These are phyloP conservation scores for Rhagoletis pomonella DNA, from an alignment of 1,140 invertebrate genomes.

Conservation along the genomic window DNA sequence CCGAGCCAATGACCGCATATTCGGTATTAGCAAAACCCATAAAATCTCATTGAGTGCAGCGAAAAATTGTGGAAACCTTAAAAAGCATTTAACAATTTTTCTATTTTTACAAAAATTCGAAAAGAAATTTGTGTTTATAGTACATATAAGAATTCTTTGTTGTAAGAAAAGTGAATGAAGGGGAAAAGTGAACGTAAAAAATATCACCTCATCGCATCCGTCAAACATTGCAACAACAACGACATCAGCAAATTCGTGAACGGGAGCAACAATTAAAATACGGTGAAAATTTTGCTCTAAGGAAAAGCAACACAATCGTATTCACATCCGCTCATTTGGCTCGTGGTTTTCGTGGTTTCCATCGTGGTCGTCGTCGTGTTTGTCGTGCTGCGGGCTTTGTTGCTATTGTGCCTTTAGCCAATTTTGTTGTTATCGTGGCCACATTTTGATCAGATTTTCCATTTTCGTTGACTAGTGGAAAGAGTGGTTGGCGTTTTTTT, in stretches of 20 bases:
- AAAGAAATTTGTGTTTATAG: slow-evolving; percentile 28
- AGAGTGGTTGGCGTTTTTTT: slow-evolving; percentile 13
- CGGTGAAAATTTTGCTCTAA: slow-evolving; percentile 13
- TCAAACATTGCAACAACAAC: slow-evolving; percentile 42
- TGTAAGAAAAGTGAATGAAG: slow-evolving; percentile 4
- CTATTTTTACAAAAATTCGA: slow-evolving; percentile 28
- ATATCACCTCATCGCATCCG: slow-evolving; percentile 45
- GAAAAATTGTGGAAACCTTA: slow-evolving; percentile 1
- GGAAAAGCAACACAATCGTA: slow-evolving; percentile 4
- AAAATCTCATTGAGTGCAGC: neutral
- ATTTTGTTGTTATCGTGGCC: slow-evolving; percentile 29
- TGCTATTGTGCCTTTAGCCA: neutral
- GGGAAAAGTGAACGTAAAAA: slow-evolving; percentile 36
- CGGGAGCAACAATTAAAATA: slow-evolving; percentile 43
- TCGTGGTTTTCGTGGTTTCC: slow-evolving; percentile 32
- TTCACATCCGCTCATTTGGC: slow-evolving; percentile 23
- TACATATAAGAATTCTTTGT: slow-evolving; percentile 12
- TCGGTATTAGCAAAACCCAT: neutral
- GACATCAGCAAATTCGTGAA: neutral
- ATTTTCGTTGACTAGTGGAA: slow-evolving; percentile 23
- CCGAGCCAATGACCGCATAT: slow-evolving; percentile 37
- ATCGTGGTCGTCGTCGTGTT: neutral
- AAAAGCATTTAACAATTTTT: slow-evolving; percentile 15
- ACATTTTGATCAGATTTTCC: slow-evolving; percentile 34
- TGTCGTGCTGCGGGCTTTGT: slow-evolving; percentile 27